Base-by-base conservation (phyloP, 2,797 vertebrate species). In the Cuniculus paca region DNA sequence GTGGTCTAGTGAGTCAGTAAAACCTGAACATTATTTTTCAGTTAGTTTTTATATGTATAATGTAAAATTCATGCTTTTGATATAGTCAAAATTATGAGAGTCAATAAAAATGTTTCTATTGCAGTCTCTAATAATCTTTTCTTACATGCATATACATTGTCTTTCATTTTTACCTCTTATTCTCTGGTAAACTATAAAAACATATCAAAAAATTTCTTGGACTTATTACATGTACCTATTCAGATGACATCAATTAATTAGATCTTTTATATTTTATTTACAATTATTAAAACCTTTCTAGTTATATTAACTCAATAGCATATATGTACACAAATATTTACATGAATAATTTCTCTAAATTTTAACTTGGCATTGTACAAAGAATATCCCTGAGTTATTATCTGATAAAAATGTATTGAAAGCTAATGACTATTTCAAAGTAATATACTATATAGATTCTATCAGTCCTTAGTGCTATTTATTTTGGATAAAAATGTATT, bases 351-450 rank as follows among this genome's bases (percentile, higher is more conserved):
- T 95, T 96, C 24, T 74, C 5, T 31, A 97, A 12, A 90, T 68
- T 63, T 16, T 56, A 1, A 58, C 58, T 97, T 95, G 13, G 48
- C 13, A 80, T 50, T 68, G 36, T 3, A 85, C n/a, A 89, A 60
- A 88, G 39, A 92, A 45, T 42, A 65, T 87, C 34, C 52, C 2
- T 80, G 19, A 70, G 54, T 89, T 94, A 95, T 56, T 96, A 3
- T 88, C 86, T 85, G n/a, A 75, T 90, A 5, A 12, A 79, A 82
- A 77, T 97, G 12, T 39, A 63, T 84, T 93, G 58, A 82, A 86
- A 54, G 28, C 6, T 84, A 89, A 79, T 26, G 13, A 52, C 52
- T 77, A 86, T 82, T 89, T 93, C 5, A 50, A 88, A 86, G 24
- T 50, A 36, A 45, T 88, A 65, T n/a, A 22, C 39, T 94, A 7